Percentiles rank a stretch among this genome's conserved stretches.
These are phyloP conservation scores for Sesia apiformis DNA, from an alignment of 2,888 invertebrate genomes.

Conservation along the genomic window DNA sequence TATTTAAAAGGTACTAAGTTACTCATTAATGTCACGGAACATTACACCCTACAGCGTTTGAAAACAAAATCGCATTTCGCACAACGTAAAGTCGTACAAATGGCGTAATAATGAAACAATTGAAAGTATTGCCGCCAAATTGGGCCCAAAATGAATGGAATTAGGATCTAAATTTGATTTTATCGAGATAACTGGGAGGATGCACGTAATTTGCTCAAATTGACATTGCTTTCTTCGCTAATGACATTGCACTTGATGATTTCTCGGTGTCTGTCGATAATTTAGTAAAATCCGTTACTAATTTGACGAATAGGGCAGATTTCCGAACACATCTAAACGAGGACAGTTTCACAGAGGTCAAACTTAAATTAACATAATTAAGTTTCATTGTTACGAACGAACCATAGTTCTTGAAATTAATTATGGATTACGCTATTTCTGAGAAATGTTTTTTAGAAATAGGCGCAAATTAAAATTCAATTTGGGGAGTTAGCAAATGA, in stretches of 20 bases:
- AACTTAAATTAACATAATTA: too few relatives aligned
- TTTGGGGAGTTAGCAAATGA: too few relatives aligned
- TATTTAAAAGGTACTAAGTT: conserved; percentile 14
- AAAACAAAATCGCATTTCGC: neutral
- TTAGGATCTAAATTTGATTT: neutral
- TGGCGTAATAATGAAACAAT: neutral
- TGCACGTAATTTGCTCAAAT: neutral
- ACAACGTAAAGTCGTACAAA: neutral
- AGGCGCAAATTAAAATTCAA: too few relatives aligned
- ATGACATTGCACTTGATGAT: neutral
- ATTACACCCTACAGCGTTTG: neutral
- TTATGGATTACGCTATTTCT: too few relatives aligned
- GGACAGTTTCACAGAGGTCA: too few relatives aligned
- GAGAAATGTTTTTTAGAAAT: too few relatives aligned
- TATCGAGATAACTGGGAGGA: neutral
- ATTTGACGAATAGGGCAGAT: neutral
- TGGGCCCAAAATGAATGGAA: neutral
- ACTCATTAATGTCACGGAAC: neutral
- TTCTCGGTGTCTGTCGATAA: neutral
- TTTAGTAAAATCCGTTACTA: neutral
- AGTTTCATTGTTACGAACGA: too few relatives aligned
- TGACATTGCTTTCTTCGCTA: neutral
- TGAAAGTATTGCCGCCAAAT: neutral
- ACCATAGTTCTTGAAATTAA: too few relatives aligned
- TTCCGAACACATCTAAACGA: too few relatives aligned